Percentiles rank a stretch among this genome's conserved stretches.
phyloP scores from a whole-genome alignment of 1,140 invertebrate species.

The Homalodisca vitripennis region DNA sequence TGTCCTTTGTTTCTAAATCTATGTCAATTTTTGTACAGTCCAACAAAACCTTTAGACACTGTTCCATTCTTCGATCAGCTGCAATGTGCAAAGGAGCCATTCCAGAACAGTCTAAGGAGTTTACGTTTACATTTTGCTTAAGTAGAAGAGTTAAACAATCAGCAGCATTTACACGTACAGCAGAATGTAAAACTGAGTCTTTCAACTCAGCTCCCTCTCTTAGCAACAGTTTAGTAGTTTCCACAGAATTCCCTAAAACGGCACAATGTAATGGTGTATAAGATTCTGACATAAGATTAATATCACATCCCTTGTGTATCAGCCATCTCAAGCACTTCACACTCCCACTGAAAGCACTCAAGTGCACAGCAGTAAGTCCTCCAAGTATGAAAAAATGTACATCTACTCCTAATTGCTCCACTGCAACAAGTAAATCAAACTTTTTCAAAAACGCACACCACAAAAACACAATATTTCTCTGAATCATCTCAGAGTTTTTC shows the following conservation, averaged over 20 bases:
- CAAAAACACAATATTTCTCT: constrained; percentile 66
- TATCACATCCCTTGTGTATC: constrained; percentile 63
- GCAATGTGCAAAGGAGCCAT: constrained; percentile 74
- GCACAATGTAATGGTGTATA: constrained; percentile 78
- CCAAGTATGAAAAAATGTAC: constrained; percentile 64
- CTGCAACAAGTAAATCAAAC: constrained; percentile 58
- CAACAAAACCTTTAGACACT: constrained; percentile 56
- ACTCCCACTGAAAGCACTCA: constrained; percentile 74
- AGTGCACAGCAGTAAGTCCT: constrained; percentile 68
- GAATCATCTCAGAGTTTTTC: constrained; percentile 49
- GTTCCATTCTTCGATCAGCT: constrained; percentile 67
- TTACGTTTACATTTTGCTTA: constrained; percentile 65
- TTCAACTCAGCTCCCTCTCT: constrained; percentile 62
- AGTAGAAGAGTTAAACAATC: constrained; percentile 72
- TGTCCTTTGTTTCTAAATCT: constrained; percentile 37
- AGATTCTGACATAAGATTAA: constrained; percentile 53
- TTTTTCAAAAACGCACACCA: constrained; percentile 69
- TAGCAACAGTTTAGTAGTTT: constrained; percentile 68
- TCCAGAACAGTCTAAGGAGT: constrained; percentile 66
- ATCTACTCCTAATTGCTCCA: constrained; percentile 65
- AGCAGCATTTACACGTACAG: constrained; percentile 69
- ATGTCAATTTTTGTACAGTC: constrained; percentile 37
- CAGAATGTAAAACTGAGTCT: constrained; percentile 74
- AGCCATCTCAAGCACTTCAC: constrained; percentile 66
- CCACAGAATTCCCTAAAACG: constrained; percentile 72